Evolutionary conservation across 2,797 vertebrate species (phyloP), one percentile per base, ranked within the genome.

Genomic region (Lacerta agilis): DNA sequence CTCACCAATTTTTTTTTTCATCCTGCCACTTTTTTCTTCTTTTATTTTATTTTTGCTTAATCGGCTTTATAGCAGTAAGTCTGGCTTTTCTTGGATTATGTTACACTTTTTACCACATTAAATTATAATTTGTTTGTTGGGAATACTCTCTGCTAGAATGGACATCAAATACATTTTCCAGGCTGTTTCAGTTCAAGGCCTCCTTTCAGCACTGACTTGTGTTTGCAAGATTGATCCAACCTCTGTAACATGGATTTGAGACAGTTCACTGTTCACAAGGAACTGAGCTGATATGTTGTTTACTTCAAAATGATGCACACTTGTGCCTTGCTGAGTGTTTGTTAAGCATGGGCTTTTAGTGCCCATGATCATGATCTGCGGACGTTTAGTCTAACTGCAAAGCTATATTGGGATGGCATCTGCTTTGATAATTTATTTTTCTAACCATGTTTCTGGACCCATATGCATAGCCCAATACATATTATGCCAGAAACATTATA

Each of bases 111-210:
- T 96, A 87, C 94, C 82, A 71, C 93, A 94, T 96, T 96, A 93
- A 89, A n/a, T 96, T 97, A 96, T 95, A 97, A 96, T 96, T 95
- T 97, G 91, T 94, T 94, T 88, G 92, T 83, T 91, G 95, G 94
- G 88, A 95, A 96, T 94, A 89, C 91, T 95, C 91, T 96, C 94
- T 96, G 96, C 94, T 95, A 96, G 95, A 94, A 94, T 97, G 96
- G 96, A 91, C 95, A 97, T 97, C 96, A 96, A 96, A 97, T 97
- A 96, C 95, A 97, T 97, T 97, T 97, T 97, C 97, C 95, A 97
- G 97, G 96, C 97, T 97, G 97, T 96, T 97, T 97, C 97, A 97
- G 96, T 96, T 96, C 97, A 97, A 91, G 96, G 97, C 96, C 92
- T 96, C 97, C 96, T 97, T 97, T 97, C 97, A 97, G 92, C 94